phyloP scores from a whole-genome alignment of 1,140 invertebrate genomes.

The Pseudomyrmex flavicornis region DNA sequence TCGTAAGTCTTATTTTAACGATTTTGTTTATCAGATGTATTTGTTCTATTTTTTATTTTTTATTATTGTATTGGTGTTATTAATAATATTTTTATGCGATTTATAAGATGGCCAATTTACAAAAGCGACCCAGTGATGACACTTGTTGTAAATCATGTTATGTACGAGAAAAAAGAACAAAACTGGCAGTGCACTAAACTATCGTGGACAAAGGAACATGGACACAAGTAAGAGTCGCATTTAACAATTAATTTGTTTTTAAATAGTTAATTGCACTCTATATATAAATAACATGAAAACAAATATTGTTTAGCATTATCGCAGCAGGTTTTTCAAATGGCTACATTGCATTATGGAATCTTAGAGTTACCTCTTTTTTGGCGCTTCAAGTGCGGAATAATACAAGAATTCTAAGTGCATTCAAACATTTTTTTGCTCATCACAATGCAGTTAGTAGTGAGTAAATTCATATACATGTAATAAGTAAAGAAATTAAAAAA shows the following conservation, averaged over 20 bases:
- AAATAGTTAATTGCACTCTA: too few relatives aligned
- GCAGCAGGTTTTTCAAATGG: constrained; percentile 89
- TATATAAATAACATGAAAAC: constrained; percentile 16
- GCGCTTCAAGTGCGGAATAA: constrained; percentile 80
- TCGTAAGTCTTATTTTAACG: constrained; percentile 51
- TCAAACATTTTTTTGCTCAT: constrained; percentile 84
- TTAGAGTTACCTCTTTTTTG: constrained; percentile 85
- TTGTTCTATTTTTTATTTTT: not conserved
- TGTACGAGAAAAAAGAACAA: constrained; percentile 72
- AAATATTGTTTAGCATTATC: constrained; percentile 80
- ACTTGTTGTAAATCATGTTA: constrained; percentile 77
- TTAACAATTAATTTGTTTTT: not conserved
- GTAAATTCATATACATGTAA: constrained; percentile 39
- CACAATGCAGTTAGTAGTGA: constrained; percentile 81
- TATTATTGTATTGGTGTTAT: not conserved
- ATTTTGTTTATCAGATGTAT: not conserved
- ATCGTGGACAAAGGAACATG: constrained; percentile 83
- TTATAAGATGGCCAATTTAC: constrained; percentile 78
- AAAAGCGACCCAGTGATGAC: constrained; percentile 80
- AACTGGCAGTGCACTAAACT: constrained; percentile 83
- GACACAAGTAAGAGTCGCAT: constrained; percentile 76
- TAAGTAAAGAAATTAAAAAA: not conserved
- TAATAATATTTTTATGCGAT: constrained; percentile 22
- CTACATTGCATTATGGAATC: constrained; percentile 87
- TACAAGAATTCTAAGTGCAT: constrained; percentile 81